phyloP scores from a whole-genome alignment of 2,797 vertebrate genomes.

The Lithobates pipiens region DNA sequence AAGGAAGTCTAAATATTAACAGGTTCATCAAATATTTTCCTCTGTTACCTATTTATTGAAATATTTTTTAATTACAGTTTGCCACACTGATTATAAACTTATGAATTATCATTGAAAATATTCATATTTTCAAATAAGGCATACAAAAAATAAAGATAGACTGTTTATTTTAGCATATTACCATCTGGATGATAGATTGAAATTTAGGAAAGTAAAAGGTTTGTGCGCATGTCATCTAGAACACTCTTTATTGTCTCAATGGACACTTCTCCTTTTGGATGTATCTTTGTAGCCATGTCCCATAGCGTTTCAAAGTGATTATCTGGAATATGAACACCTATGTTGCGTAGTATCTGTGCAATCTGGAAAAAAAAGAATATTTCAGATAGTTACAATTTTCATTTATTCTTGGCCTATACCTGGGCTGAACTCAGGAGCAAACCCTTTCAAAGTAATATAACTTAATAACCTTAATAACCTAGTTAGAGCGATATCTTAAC shows the following conservation, averaged over 20 bases:
- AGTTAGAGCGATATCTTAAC: not conserved
- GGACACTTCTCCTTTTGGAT: constrained; percentile 81
- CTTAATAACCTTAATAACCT: not conserved
- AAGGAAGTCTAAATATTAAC: too few relatives aligned
- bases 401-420: not conserved
- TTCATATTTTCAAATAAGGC: not conserved
- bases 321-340: constrained; percentile 76
- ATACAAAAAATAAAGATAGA: not conserved
- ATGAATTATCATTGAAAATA: too few relatives aligned
- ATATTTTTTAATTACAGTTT: too few relatives aligned
- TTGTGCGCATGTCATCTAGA: constrained; percentile 78
- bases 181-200: not conserved
- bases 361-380: constrained; percentile 76
- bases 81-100: too few relatives aligned
- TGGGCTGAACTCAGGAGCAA: not conserved
- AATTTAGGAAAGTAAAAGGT: constrained; percentile 41
- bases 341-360: constrained; percentile 79
- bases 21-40: too few relatives aligned
- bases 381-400: not conserved
- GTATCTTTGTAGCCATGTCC: constrained; percentile 79
- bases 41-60: too few relatives aligned
- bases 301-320: constrained; percentile 86
- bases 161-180: not conserved
- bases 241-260: constrained; percentile 80
- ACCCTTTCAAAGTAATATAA: not conserved